Base-by-base conservation (phyloP, 2,113 vertebrate genomes). In the Corvus hawaiiensis region DNA sequence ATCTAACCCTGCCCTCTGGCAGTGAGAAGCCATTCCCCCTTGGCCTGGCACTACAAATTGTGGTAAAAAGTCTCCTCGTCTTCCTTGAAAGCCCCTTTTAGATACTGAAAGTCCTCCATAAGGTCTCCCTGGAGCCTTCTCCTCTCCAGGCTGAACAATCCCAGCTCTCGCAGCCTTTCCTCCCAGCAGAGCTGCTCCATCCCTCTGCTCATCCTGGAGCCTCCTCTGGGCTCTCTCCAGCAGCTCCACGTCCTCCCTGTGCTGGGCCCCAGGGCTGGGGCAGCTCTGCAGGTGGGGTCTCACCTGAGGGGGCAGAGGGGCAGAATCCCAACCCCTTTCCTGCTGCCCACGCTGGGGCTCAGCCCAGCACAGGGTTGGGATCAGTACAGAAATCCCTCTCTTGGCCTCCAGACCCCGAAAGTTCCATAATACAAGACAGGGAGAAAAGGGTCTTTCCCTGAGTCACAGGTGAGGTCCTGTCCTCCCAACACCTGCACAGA, bases 221-320 rank as follows among this genome's bases (percentile, higher is more conserved):
- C 75, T 71, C 56, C 85, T 48, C 85, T 87, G 66, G 28, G 0
- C 56, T 71, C 49, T 71, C 84, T 27, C 17, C 85, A 80, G 85
- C 67, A 88, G 85, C 67, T 88, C 76, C 76, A 80, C 1, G 0
- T 16, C 59, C 59, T 51, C 0, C 26, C 76, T 58, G 85, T 58
- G 67, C 67, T 43, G 75, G 35, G 21, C 49, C 59, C 62, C 74
- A 80, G 66, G 67, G 75, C 85, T 88, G 86, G 76, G 55, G 51
- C 86, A 73, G 86, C 86, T 73, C 86, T 88, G 86, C 67, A 88
- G 35, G 51, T 62, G 67, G 35, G 58, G 5, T 51, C 35, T 66
- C 18, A 49, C 51, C 76, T 66, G 44, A 79, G 37, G 32, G 72
- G 59, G 58, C 67, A 1, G 2, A 64, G 59, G 44, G 59, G 51